Conservation (phyloP, 2,797 vertebrate genomes). For the Acanthurus tractus region DNA sequence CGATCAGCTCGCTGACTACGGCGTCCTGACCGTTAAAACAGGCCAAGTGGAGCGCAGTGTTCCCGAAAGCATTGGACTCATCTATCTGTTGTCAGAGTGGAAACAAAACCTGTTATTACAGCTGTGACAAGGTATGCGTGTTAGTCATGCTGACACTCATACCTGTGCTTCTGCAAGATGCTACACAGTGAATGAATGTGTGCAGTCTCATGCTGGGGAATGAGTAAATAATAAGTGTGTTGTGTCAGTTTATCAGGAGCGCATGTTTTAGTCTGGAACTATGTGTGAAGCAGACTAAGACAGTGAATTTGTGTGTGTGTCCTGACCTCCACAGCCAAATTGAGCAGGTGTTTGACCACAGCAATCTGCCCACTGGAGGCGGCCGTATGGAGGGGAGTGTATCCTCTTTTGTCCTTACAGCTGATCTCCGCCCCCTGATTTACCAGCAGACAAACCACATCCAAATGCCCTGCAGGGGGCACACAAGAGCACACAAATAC, state of each 20-base stretch:
- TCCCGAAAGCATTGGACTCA: slow-evolving; percentile 95
- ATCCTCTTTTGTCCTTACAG: slow-evolving; percentile 98
- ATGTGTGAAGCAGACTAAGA: neutral
- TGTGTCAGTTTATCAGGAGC: neutral
- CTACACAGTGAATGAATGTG: neutral
- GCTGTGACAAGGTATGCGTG: neutral
- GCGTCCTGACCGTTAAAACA: slow-evolving; percentile 97
- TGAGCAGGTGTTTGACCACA: slow-evolving; percentile 95
- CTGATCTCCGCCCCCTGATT: slow-evolving; percentile 95
- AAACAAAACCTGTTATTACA: neutral
- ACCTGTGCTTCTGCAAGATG: neutral
- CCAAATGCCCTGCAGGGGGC: slow-evolving; percentile 90
- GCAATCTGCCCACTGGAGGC: slow-evolving; percentile 94
- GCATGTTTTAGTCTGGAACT: neutral
- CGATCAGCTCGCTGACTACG: slow-evolving; percentile 95
- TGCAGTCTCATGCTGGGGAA: neutral
- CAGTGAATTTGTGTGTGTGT: slow-evolving; percentile 1
- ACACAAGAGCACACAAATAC: neutral
- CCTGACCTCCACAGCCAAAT: slow-evolving; percentile 92
- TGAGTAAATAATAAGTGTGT: neutral
- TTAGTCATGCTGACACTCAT: neutral
- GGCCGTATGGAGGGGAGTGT: slow-evolving; percentile 94
- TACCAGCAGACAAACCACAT: slow-evolving; percentile 93
- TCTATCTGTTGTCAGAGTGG: slow-evolving; percentile 87
- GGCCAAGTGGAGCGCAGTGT: slow-evolving; percentile 95